Evolutionary conservation across 30 jellyfish, hydroid and myxozoan species (phyloP).

Genomic region (Phacellophora camtschatica): DNA sequence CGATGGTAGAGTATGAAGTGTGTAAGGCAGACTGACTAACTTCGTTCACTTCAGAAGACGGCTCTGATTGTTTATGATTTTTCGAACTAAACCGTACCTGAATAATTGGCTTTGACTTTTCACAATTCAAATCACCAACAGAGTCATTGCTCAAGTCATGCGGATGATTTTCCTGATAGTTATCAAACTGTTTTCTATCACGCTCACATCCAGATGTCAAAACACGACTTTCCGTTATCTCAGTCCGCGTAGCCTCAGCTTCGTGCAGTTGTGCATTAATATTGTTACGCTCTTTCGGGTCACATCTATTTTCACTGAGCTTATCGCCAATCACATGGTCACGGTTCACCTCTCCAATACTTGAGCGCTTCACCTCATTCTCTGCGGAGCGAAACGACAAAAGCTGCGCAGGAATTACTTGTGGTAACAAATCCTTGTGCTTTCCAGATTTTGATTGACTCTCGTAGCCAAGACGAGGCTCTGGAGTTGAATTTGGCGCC

Average conservation of each 20-base stretch:
- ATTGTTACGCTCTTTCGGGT: constrained; percentile 46
- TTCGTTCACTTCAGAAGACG: not conserved
- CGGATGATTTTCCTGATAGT: not conserved
- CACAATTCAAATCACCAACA: not conserved
- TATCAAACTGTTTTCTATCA: constrained; percentile 2
- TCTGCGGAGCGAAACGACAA: no score
- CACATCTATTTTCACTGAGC: constrained; percentile 40
- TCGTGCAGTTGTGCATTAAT: constrained; percentile 23
- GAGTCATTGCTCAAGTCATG: not conserved
- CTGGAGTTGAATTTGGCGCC: constrained; percentile 68
- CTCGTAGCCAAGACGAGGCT: constrained; percentile 34
- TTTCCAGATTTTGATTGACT: constrained; percentile 2
- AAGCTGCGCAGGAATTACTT: constrained; percentile 52
- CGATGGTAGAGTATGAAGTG: constrained; percentile 2
- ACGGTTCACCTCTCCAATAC: not conserved
- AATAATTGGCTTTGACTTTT: no score
- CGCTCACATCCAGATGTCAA: constrained; percentile 53
- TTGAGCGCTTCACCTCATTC: not conserved
- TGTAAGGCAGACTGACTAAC: not conserved
- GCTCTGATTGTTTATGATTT: not conserved
- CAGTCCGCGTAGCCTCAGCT: constrained; percentile 34
- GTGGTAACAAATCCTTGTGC: constrained; percentile 48
- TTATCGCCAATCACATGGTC: not conserved
- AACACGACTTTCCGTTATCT: constrained; percentile 20
- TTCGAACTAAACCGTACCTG: not conserved